A percentile compares a stretch with the other conserved stretches of the same genome.
Conservation (phyloP, 1,140 invertebrate species). For the Dendrolimus punctatus region DNA sequence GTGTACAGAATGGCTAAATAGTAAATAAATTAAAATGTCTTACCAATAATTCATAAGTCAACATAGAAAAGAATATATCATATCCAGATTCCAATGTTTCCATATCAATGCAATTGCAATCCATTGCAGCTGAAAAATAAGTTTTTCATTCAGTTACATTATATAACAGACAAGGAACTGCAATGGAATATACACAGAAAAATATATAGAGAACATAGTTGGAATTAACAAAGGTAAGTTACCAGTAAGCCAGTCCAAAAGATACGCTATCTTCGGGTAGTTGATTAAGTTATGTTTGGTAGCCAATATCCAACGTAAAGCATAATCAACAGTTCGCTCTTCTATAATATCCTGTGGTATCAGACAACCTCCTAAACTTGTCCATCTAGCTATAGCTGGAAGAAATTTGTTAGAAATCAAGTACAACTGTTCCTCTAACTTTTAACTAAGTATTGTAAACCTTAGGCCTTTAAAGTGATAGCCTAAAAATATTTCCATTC, state of each 20-base stretch:
- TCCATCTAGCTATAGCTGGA: constrained; percentile 62
- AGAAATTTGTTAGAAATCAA: constrained; percentile 8
- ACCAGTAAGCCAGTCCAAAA: constrained; percentile 67
- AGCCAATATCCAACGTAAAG: constrained; percentile 53
- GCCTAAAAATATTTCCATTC: too few relatives aligned
- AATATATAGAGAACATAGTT: too few relatives aligned
- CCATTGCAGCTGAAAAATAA: constrained; percentile 55
- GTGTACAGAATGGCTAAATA: too few relatives aligned
- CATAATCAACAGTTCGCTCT: constrained; percentile 48
- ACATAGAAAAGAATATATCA: constrained; percentile 56
- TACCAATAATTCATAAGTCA: constrained; percentile 55
- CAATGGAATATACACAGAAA: too few relatives aligned
- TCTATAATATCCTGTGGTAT: constrained; percentile 47
- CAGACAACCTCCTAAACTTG: constrained; percentile 49
- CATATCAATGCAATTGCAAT: constrained; percentile 50
- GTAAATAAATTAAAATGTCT: too few relatives aligned
- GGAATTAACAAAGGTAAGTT: background rate
- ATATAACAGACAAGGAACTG: background rate
- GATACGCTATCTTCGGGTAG: constrained; percentile 40
- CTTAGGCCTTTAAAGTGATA: too few relatives aligned
- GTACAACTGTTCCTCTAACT: background rate
- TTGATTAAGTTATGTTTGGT: constrained; percentile 40
- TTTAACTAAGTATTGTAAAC: background rate
- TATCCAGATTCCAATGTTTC: constrained; percentile 52
- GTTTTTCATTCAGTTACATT: constrained; percentile 2